These are phyloP conservation scores for Plotosus lineatus DNA, from an alignment of 2,113 vertebrate species.

Conservation along the genomic window DNA sequence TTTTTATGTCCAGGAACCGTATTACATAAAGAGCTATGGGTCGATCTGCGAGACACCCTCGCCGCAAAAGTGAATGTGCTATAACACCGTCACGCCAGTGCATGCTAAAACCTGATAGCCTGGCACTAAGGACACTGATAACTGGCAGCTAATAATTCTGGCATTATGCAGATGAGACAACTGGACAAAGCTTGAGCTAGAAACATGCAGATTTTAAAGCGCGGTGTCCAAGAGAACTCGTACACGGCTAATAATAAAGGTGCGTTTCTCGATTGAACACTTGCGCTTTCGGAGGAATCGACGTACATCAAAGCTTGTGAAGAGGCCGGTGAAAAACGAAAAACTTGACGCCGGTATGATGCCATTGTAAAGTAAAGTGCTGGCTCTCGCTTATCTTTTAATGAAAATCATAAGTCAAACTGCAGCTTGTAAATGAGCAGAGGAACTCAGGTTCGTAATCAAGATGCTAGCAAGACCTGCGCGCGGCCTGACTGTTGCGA, in stretches of 20 bases:
- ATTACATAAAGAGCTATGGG: neutral
- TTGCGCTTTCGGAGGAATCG: neutral
- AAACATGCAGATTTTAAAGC: neutral
- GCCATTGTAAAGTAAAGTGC: conserved; percentile 42
- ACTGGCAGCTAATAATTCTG: neutral
- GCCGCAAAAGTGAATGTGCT: neutral
- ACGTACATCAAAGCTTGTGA: conserved; percentile 16
- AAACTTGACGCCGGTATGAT: conserved; percentile 42
- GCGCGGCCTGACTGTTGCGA: neutral
- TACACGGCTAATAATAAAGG: neutral
- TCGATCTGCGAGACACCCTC: neutral
- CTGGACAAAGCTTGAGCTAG: neutral
- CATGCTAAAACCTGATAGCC: neutral
- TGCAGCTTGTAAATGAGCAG: conserved; percentile 28
- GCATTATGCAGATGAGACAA: neutral
- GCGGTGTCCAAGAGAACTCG: neutral
- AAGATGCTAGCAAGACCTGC: neutral
- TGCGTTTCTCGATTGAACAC: neutral
- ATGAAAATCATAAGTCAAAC: conserved; percentile 65
- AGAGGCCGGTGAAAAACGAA: conserved; percentile 41
- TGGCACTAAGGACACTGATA: neutral
- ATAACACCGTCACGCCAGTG: too few species aligned
- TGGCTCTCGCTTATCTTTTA: conserved; percentile 44
- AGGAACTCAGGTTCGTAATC: neutral
- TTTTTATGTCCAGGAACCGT: neutral